Evolutionary conservation across 2,888 invertebrate genomes (phyloP), one percentile per base, ranked within the genome.

Genomic region (Drosophila fulvimacula): DNA sequence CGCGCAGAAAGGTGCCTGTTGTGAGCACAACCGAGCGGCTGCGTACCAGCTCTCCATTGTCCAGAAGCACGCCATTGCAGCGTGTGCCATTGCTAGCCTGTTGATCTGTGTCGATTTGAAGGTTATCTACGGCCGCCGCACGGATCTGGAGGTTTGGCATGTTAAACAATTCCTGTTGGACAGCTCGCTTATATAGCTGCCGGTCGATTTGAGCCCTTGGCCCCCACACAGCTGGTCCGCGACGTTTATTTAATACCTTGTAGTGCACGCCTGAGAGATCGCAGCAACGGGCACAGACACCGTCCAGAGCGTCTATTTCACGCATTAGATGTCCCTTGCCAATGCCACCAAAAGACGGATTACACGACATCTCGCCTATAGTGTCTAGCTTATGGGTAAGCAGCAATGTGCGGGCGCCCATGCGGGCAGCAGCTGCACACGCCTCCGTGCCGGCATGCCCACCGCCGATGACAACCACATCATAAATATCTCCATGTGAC

Each of bases 291-390:
- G 94, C 95, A 93, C 97, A 97, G 7, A 98, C 91, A 3, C 98
- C 98, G 93, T 97, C 98, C 41, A 98, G 92, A 3, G 98, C 97
- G 92, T 98, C 98, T 10, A 98, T 93, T 93, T 98, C 98, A 79
- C 95, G 94, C 94, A 97, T 96, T 56, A 97, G 93, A 91, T 98
- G 97, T 0, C 97, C 97, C 92, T 98, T 98, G 0, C 97, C 98
- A 79, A 98, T 96, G 9, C 98, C 98, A 30, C 98, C 98, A 93
- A 98, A 98, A 0, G 97, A 96, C 21, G 98, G 98, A 93, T 98
- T 98, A 89, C 98, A 98, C 0, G 97, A 97, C 98, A 98, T 98
- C 93, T 97, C 97, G 94, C 97, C 98, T 71, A 98, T 95, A 3
- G 97, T 97, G 79, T 95, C 95, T 81, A 95, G 94, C 88, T 97